Evolutionary conservation across 2,797 vertebrate species (phyloP).

Genomic region (Clamator glandarius): DNA sequence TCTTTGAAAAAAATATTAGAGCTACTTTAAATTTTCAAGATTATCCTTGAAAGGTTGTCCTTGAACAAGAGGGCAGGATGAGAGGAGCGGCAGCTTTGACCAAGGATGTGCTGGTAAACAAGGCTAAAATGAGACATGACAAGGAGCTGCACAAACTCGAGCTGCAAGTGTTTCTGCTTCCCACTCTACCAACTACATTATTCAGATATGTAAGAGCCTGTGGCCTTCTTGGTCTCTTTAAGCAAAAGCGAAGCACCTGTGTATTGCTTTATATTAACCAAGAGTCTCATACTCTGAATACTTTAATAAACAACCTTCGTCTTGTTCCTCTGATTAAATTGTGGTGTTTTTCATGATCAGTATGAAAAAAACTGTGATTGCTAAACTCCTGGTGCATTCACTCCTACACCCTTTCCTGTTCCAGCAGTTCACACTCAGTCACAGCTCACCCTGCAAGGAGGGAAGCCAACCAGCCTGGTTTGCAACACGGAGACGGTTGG

Average conservation of each 20-base stretch:
- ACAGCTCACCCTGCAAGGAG: neutral
- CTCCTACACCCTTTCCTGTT: neutral
- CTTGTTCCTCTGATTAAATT: neutral
- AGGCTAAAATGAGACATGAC: neutral
- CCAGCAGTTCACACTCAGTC: neutral
- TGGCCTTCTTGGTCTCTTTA: neutral
- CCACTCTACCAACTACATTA: fast-evolving
- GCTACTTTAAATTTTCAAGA: neutral
- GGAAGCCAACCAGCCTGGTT: neutral
- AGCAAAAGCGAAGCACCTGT: neutral
- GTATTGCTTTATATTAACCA: neutral
- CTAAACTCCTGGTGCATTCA: neutral
- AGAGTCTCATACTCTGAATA: neutral
- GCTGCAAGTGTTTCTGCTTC: neutral
- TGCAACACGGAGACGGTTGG: neutral
- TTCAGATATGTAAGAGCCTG: neutral
- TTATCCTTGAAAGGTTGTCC: neutral
- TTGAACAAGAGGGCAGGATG: neutral
- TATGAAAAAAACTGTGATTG: neutral
- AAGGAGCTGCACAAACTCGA: neutral
- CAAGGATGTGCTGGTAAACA: neutral
- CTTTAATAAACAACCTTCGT: neutral
- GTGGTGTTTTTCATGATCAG: neutral
- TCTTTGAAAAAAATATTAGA: neutral
- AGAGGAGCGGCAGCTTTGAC: neutral